Evolutionary conservation across 2,797 vertebrate species (phyloP).

Genomic region (Chrysolophus pictus): DNA sequence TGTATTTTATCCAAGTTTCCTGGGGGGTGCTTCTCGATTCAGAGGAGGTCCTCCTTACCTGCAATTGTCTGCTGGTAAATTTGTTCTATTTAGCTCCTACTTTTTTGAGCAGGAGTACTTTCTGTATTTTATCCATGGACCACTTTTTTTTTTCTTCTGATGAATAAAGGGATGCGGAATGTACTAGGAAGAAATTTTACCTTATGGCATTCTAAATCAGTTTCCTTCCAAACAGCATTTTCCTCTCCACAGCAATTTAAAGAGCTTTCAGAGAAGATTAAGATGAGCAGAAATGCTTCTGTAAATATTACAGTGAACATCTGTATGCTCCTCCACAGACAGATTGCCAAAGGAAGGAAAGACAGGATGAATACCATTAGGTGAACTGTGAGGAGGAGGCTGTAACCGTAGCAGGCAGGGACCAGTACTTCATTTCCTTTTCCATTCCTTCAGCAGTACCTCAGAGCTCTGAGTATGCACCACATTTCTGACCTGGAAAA

Average conservation of each 20-base stretch:
- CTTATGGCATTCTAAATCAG: not conserved
- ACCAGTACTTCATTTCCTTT: not conserved
- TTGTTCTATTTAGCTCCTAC: not conserved
- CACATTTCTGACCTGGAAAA: not conserved
- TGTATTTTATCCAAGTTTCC: not conserved
- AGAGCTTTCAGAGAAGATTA: conserved; percentile 11
- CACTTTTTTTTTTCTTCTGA: not conserved
- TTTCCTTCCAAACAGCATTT: not conserved
- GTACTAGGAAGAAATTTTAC: not conserved
- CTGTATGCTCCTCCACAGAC: not conserved
- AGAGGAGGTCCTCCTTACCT: not conserved
- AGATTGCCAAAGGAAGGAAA: not conserved
- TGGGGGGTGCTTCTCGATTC: not conserved
- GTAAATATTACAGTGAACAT: conserved; percentile 1
- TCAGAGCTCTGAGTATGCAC: not conserved
- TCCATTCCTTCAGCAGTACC: not conserved
- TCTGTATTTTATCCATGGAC: not conserved
- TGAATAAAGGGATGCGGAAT: not conserved
- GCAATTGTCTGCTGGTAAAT: not conserved
- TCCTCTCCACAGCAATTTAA: not conserved
- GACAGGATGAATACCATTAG: not conserved
- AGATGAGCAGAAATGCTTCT: conserved; percentile 2
- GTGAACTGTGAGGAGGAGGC: not conserved
- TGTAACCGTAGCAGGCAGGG: not conserved
- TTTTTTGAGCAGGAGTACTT: not conserved